phyloP scores from a whole-genome alignment of 2,113 vertebrate genomes.

The Siniperca knerii region DNA sequence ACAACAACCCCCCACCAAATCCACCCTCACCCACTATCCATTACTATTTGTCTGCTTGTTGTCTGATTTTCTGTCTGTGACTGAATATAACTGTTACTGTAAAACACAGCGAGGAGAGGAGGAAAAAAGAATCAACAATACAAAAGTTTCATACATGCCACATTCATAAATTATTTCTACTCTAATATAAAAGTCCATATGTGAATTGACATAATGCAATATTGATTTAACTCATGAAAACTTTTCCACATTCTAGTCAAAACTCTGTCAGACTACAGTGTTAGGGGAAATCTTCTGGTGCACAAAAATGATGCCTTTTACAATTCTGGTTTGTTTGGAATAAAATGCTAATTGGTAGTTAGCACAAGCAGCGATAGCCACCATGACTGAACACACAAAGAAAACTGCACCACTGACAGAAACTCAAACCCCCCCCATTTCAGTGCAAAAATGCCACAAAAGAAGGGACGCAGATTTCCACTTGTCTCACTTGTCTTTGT shows the following conservation, averaged over 20 bases:
- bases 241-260: not conserved
- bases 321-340: slow-evolving; percentile 15
- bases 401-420: slow-evolving; percentile 23
- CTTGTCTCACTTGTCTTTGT: not conserved
- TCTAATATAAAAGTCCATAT: not conserved
- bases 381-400: slow-evolving; percentile 34
- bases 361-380: slow-evolving; percentile 33
- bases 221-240: not conserved
- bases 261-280: not conserved
- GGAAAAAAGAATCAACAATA: not conserved
- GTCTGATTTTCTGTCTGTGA: slow-evolving; percentile 34
- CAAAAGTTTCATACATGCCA: not conserved
- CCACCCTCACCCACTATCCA: slow-evolving; percentile 42
- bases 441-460: not conserved
- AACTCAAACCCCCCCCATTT: slow-evolving; percentile 15
- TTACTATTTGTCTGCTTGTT: slow-evolving; percentile 44
- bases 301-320: slow-evolving; percentile 18
- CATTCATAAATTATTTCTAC: not conserved
- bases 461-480: slow-evolving; percentile 1
- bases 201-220: not conserved
- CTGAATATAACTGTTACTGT: not conserved
- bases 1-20: slow-evolving; percentile 38
- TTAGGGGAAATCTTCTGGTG: not conserved
- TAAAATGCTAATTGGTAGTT: slow-evolving; percentile 37
- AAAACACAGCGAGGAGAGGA: slow-evolving; percentile 7